Conservation (phyloP, 2,797 vertebrate genomes). For the Scomberomorus guttatus region DNA sequence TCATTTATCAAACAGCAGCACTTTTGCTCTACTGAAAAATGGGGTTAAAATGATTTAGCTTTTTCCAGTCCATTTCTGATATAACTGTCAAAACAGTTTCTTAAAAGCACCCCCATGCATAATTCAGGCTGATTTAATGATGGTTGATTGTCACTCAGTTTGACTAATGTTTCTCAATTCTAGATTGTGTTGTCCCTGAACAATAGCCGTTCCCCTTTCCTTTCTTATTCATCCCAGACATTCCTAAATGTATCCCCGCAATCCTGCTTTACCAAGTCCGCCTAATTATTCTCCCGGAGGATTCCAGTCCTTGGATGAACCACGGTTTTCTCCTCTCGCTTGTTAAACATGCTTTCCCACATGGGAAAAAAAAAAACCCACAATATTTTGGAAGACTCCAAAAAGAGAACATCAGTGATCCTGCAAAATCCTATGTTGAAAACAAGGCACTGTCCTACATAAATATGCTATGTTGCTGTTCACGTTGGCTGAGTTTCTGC, state of each 20-base stretch:
- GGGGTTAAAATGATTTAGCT: conserved; percentile 29
- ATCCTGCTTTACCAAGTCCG: conserved; percentile 52
- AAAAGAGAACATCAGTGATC: conserved; percentile 34
- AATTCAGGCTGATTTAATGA: conserved; percentile 46
- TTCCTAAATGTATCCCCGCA: conserved; percentile 51
- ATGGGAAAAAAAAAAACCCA: not conserved
- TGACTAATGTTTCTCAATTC: conserved; percentile 40
- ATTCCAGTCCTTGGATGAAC: conserved; percentile 59
- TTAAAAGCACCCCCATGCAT: conserved; percentile 46
- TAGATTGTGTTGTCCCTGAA: conserved; percentile 30
- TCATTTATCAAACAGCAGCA: conserved; percentile 60
- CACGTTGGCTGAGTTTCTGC: conserved; percentile 7
- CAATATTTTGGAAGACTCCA: conserved; percentile 2
- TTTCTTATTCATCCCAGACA: conserved; percentile 33
- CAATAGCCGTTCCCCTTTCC: conserved; percentile 7
- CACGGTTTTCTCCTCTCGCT: conserved; percentile 26
- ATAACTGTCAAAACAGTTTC: conserved; percentile 39
- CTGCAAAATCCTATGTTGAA: conserved; percentile 24
- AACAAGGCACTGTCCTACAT: conserved; percentile 23
- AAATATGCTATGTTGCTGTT: conserved; percentile 22
- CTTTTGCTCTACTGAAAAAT: conserved; percentile 37
- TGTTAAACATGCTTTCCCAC: conserved; percentile 43
- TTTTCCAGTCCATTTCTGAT: conserved; percentile 38
- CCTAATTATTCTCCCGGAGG: conserved; percentile 61
- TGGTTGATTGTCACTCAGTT: conserved; percentile 43